These are phyloP conservation scores for Orgyia antiqua DNA, from an alignment of 2,888 invertebrate species.

Conservation along the genomic window DNA sequence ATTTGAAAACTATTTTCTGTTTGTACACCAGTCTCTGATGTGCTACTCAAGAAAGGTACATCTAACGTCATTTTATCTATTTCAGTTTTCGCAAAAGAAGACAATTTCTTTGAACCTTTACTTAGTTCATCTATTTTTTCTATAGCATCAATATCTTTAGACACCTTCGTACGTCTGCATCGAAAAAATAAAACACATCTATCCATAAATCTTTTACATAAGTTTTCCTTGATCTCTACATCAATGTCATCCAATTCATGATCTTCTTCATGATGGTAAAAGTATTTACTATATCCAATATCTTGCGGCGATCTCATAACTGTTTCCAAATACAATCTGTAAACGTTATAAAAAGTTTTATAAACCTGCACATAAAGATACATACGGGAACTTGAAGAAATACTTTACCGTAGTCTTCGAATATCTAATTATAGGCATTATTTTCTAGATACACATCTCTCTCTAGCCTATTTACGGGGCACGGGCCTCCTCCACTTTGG, in stretches of 20 bases:
- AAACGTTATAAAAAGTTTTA: too few relatives aligned
- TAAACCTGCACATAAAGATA: too few relatives aligned
- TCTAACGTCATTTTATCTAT: conserved; percentile 37
- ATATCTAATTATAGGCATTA: too few relatives aligned
- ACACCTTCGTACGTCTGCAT: conserved; percentile 17
- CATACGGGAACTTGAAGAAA: too few relatives aligned
- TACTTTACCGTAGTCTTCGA: too few relatives aligned
- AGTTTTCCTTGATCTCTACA: conserved; percentile 6
- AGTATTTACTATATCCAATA: conserved; percentile 25
- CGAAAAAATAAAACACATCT: conserved; percentile 17
- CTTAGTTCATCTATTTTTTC: conserved; percentile 3
- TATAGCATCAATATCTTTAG: conserved; percentile 4
- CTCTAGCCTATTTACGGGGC: too few relatives aligned
- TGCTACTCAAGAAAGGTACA: not conserved
- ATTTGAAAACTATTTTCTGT: conserved; percentile 54
- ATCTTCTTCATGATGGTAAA: conserved; percentile 28
- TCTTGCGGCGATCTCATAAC: conserved; percentile 63
- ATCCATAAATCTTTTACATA: conserved; percentile 11
- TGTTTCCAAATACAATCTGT: conserved; percentile 53
- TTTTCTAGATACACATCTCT: too few relatives aligned
- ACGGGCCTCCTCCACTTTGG: too few relatives aligned
- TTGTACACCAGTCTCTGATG: conserved; percentile 43
- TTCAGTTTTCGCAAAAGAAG: conserved; percentile 50
- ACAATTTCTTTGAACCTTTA: conserved; percentile 20
- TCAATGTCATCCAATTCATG: conserved; percentile 25